Evolutionary conservation across 1,140 invertebrate genomes (phyloP).

Genomic region (honey bee (Apis mellifera)): Amel_HAv3.1 CM009942.2:11215501-11216000

Average conservation of each 20-base stretch:
- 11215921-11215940: background rate
- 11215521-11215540: constrained; percentile 45
- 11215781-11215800: background rate
- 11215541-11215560: background rate
- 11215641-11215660: too few relatives aligned
- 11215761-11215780: background rate
- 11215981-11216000: background rate
- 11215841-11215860: background rate
- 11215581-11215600: too few relatives aligned
- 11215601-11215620: too few relatives aligned
- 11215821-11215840: background rate
- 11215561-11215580: background rate
- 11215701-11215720: background rate
- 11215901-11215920: background rate
- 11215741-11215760: background rate
- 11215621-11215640: too few relatives aligned
- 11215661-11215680: too few relatives aligned
- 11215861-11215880: background rate
- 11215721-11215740: background rate
- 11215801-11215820: background rate
- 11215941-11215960: background rate
- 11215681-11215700: background rate
- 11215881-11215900: background rate
- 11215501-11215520: constrained; percentile 63
- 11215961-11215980: constrained; percentile 13